Evolutionary conservation across 2,113 vertebrate species (phyloP).

Genomic region (Paracanthobrama guichenoti): DNA sequence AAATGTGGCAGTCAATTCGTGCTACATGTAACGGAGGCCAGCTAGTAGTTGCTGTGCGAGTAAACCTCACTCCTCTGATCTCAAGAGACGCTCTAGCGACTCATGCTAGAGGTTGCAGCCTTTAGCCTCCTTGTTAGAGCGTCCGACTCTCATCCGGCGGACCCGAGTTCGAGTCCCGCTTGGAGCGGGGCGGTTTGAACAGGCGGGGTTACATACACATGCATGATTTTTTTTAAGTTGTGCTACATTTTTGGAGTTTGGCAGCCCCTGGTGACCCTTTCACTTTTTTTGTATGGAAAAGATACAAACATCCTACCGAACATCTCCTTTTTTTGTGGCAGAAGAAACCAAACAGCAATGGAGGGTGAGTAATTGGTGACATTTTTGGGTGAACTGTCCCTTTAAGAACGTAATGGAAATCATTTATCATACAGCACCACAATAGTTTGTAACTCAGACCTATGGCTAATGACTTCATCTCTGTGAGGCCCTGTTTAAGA

Average conservation of each 20-base stretch:
- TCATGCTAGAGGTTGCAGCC: too few relatives aligned
- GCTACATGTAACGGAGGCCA: too few relatives aligned
- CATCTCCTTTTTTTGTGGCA: background rate
- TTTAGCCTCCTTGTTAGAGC: too few relatives aligned
- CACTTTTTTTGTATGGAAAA: background rate
- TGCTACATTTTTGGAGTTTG: background rate
- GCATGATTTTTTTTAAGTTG: too few relatives aligned
- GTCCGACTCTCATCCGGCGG: too few relatives aligned
- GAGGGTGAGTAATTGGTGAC: background rate
- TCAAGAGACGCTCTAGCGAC: too few relatives aligned
- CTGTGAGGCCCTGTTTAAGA: conserved; percentile 30
- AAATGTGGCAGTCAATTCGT: background rate
- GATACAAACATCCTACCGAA: background rate
- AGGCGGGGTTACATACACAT: too few relatives aligned
- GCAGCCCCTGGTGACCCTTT: background rate
- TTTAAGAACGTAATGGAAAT: conserved; percentile 36
- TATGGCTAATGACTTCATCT: conserved; percentile 39
- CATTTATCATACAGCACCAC: conserved; percentile 38
- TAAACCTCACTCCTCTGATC: too few relatives aligned
- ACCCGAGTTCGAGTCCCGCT: too few relatives aligned
- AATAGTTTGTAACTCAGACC: conserved; percentile 35
- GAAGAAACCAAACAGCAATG: background rate
- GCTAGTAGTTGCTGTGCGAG: too few relatives aligned
- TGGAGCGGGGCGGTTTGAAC: too few relatives aligned
- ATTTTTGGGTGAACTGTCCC: background rate